Conservation (phyloP, 2,113 vertebrate species). For the Mesitornis unicolor region DNA sequence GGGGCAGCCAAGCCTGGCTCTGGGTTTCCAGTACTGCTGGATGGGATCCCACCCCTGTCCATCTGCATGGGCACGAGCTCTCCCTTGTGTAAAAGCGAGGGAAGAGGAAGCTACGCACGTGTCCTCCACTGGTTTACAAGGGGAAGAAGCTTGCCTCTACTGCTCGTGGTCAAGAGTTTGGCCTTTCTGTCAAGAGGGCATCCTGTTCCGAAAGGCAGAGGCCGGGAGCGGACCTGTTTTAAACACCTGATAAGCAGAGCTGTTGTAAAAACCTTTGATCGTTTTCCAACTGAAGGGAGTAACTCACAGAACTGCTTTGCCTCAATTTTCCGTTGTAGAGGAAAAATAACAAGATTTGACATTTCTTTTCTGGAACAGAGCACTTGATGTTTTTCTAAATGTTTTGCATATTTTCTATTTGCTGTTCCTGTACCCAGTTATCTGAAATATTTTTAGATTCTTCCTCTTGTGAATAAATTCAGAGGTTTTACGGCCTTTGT, state of each 20-base stretch:
- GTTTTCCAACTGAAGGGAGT: background rate
- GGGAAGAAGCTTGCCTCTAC: background rate
- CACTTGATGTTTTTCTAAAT: background rate
- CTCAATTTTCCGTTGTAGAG: background rate
- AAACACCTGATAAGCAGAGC: background rate
- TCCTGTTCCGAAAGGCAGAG: background rate
- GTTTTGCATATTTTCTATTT: background rate
- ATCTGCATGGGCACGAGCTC: background rate
- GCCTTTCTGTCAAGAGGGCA: background rate
- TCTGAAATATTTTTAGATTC: conserved; percentile 15
- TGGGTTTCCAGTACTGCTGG: background rate
- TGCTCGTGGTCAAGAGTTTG: background rate
- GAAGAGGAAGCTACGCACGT: background rate
- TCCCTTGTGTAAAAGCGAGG: background rate
- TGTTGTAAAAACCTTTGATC: background rate
- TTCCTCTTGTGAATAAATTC: background rate
- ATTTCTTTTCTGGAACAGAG: background rate
- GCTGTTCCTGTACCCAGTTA: background rate
- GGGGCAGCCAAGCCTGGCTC: background rate
- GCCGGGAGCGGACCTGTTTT: background rate
- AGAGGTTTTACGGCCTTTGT: background rate
- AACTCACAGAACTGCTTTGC: background rate
- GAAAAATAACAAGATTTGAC: background rate
- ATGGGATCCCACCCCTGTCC: background rate
- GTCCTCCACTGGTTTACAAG: background rate